A percentile compares a stretch with the other conserved stretches of the same genome.
Conservation (phyloP, 2,888 invertebrate genomes). For the Ceriagrion tenellum region DNA sequence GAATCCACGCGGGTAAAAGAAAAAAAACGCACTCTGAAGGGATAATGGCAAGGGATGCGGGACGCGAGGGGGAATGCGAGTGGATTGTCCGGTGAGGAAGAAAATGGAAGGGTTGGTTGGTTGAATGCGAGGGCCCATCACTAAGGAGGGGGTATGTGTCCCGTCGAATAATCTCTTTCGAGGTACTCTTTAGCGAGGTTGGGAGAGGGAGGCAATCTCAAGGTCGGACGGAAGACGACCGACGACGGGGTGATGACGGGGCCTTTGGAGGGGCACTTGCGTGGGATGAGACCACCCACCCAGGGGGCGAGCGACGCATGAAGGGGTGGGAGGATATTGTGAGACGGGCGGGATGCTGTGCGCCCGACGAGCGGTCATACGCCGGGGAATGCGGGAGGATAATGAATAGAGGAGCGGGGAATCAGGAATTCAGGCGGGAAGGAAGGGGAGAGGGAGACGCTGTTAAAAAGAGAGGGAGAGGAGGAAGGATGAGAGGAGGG, state of each 20-base stretch:
- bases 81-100: not conserved
- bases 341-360: no score
- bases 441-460: not conserved
- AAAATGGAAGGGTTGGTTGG: not conserved
- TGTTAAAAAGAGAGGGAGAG: not conserved
- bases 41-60: not conserved
- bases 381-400: not conserved
- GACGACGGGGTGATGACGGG: not conserved
- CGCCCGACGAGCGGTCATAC: not conserved
- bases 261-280: not conserved
- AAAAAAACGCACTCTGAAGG: not conserved
- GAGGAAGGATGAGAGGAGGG: not conserved
- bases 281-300: not conserved
- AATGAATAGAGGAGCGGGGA: not conserved
- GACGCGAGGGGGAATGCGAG: not conserved
- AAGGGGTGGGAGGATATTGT: not conserved
- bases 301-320: no score
- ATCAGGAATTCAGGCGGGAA: not conserved
- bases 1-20: not conserved
- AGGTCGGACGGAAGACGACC: not conserved
- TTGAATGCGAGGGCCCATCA: no score
- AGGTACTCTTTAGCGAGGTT: not conserved
- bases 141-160: not conserved
- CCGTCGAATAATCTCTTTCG: not conserved
- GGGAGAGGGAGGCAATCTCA: not conserved